These are phyloP conservation scores for Peromyscus leucopus DNA, from an alignment of 2,113 vertebrate species.

Conservation along the genomic window DNA sequence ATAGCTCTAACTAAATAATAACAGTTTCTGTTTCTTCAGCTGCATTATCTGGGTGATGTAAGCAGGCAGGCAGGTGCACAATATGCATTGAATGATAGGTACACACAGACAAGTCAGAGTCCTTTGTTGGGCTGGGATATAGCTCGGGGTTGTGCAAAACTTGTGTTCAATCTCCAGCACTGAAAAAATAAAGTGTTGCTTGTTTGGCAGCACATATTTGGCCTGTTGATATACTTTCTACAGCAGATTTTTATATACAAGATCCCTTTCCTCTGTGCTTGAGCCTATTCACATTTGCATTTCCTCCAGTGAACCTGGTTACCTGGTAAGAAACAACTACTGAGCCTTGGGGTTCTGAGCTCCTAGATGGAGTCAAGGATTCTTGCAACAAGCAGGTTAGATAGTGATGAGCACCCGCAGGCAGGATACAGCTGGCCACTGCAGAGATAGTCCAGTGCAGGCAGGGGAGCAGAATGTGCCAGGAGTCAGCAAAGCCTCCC, in stretches of 20 bases:
- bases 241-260: not conserved
- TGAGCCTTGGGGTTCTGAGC: not conserved
- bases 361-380: conserved; percentile 42
- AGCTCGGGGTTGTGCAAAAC: not conserved
- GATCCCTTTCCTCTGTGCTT: not conserved
- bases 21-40: not conserved
- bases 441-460: not conserved
- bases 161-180: not conserved
- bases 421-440: not conserved
- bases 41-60: not conserved
- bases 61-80: not conserved
- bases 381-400: not conserved
- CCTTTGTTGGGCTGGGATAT: not conserved
- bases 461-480: conserved; percentile 50
- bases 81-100: not conserved
- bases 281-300: not conserved
- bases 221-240: not conserved
- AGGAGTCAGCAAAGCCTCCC: conserved; percentile 31
- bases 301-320: not conserved
- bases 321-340: conserved; percentile 28
- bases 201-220: not conserved
- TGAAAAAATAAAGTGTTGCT: not conserved
- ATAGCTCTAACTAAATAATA: not conserved
- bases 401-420: not conserved
- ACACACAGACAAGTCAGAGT: not conserved